Evolutionary conservation across 2,113 vertebrate species (phyloP).

Genomic region (Heterotis niloticus): DNA sequence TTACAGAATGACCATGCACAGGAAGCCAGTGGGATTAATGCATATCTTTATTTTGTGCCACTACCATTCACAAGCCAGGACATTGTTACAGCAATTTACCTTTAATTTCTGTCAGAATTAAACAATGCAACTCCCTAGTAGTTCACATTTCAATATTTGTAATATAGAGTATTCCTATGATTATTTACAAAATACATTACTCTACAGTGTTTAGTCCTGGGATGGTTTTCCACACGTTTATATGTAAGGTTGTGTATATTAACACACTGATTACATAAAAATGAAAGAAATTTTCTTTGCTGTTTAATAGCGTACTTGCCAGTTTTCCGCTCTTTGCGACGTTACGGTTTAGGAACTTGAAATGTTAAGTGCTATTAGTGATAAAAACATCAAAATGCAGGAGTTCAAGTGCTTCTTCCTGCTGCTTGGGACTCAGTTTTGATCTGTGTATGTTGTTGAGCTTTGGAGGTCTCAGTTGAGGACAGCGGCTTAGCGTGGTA

Average conservation of each 20-base stretch:
- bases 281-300: slow-evolving; percentile 14
- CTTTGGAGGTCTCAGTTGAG: neutral
- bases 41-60: slow-evolving; percentile 67
- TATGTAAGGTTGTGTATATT: neutral
- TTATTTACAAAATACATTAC: slow-evolving; percentile 66
- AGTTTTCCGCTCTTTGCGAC: slow-evolving; percentile 19
- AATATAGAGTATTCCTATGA: slow-evolving; percentile 55
- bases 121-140: slow-evolving; percentile 47
- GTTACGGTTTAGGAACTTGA: neutral
- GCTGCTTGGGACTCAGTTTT: neutral
- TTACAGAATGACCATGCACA: no score
- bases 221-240: slow-evolving; percentile 41
- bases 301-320: slow-evolving; percentile 14
- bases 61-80: slow-evolving; percentile 67
- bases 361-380: slow-evolving; percentile 43
- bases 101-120: slow-evolving; percentile 56
- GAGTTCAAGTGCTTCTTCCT: neutral
- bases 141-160: slow-evolving; percentile 39
- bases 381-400: slow-evolving; percentile 40
- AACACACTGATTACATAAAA: slow-evolving; percentile 27
- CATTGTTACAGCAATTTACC: slow-evolving; percentile 50
- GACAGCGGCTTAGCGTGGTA: neutral
- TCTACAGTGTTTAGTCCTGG: slow-evolving; percentile 55
- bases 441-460: neutral
- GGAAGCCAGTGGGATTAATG: slow-evolving; percentile 51